Conservation (phyloP, 2,888 invertebrate species). For the Acanthosepion pharaonis region DNA sequence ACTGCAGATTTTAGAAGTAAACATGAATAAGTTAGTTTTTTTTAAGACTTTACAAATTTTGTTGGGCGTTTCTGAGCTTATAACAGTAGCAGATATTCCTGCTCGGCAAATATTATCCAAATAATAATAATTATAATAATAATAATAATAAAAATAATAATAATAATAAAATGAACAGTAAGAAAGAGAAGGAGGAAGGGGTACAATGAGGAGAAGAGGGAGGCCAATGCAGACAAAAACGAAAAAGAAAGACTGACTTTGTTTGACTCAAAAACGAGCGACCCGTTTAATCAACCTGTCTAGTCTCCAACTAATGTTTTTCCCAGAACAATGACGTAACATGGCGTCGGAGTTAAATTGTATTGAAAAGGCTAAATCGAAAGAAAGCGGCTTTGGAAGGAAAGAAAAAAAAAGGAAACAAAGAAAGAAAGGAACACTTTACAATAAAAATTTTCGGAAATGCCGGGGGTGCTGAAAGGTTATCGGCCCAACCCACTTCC, state of each 20-base stretch:
- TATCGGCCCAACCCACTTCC: no score
- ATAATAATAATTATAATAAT: neutral
- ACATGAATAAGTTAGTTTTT: no score
- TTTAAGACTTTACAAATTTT: no score
- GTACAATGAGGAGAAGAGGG: neutral
- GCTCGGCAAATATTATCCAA: neutral
- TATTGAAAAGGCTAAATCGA: neutral
- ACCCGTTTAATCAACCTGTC: slow-evolving; percentile 33
- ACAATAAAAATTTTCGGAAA: no score
- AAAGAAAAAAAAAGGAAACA: no score
- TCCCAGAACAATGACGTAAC: neutral
- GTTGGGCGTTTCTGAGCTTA: neutral
- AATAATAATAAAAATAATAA: neutral
- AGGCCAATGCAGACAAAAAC: neutral
- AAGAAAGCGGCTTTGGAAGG: neutral
- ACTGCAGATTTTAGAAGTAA: neutral
- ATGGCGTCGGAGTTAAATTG: neutral
- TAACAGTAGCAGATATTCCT: neutral
- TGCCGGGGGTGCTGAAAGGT: no score
- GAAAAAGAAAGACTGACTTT: neutral
- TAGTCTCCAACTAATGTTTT: neutral
- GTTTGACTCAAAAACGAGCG: neutral
- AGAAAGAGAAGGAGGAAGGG: neutral
- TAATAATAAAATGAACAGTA: neutral
- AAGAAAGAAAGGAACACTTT: no score